phyloP scores from a whole-genome alignment of 2,797 vertebrate species.

The Corythornis leucogaster region DNA sequence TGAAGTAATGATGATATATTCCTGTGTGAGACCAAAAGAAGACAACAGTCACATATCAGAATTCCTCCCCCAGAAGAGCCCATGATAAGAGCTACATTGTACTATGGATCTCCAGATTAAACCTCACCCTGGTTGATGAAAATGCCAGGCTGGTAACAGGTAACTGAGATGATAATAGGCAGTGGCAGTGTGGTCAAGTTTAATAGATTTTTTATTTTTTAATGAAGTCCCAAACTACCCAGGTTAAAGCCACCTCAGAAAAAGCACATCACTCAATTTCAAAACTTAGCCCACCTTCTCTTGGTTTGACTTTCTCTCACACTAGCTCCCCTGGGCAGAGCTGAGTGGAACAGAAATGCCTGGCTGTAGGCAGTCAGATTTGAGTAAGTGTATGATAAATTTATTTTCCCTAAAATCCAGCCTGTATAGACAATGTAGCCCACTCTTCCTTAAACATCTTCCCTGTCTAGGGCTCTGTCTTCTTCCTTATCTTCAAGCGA shows the following conservation, averaged over 20 bases:
- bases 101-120: fast-evolving
- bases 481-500: slow-evolving; percentile 34
- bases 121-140: not conserved
- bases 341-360: not conserved
- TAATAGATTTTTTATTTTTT: too few relatives aligned
- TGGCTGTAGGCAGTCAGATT: not conserved
- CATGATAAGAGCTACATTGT: not conserved
- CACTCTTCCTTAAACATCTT: slow-evolving; percentile 56
- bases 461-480: not conserved
- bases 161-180: not conserved
- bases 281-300: not conserved
- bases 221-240: not conserved
- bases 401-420: not conserved
- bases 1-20: fast-evolving
- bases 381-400: not conserved
- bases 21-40: not conserved
- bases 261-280: not conserved
- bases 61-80: not conserved
- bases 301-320: not conserved
- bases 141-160: not conserved
- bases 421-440: not conserved
- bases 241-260: not conserved
- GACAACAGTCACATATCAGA: fast-evolving
- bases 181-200: not conserved
- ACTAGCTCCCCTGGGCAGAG: not conserved